Evolutionary conservation across 2,888 invertebrate species (phyloP), one percentile per base, ranked within the genome.

Genomic region (Caradrina clavipalpis): DNA sequence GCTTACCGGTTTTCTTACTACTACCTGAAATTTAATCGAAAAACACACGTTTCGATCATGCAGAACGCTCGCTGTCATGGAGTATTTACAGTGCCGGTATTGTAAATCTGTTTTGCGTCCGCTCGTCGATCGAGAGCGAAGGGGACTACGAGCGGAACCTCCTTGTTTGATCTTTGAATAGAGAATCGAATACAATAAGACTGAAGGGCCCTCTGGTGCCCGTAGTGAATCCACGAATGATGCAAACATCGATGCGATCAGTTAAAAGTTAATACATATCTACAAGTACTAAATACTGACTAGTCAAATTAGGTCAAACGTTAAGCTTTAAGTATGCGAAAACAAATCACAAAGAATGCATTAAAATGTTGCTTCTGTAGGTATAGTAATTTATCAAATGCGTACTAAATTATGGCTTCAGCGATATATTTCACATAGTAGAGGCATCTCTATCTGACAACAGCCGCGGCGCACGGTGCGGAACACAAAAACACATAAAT

Each of bases 1-100:
- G 91, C 89, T 92, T 92, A 89, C 91, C 89, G 88, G 90, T 81
- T 91, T 92, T 93, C 93, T 92, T 95, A 90, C 89, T 93, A 93
- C 92, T 93, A 92, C 96, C 96, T 96, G 96, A 78, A 95, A 96
- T 90, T 87, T 82, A 95, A 96, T 88, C 92, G 92, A 93, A 95
- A 94, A 96, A 96, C 96, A 96, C 96, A 93, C 95, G 92, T 95
- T 93, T 95, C 95, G 94, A 94, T 95, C 96, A 95, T 96, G 96
- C 96, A 94, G 91, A 91, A 93, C 90, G 95, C 93, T 94, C 93
- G 95, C 93, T 90, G 90, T 88, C 88, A 94, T 93, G 95, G 86
- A 82, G 85, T 95, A 95, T 95, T 87, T 95, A 95, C 96, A 94
- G 89, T 93, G 94, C 82, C 82, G 81, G 78, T 74, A 76, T 58